These are phyloP conservation scores for Gymnogyps californianus DNA, from an alignment of 2,113 vertebrate genomes.

Conservation along the genomic window DNA sequence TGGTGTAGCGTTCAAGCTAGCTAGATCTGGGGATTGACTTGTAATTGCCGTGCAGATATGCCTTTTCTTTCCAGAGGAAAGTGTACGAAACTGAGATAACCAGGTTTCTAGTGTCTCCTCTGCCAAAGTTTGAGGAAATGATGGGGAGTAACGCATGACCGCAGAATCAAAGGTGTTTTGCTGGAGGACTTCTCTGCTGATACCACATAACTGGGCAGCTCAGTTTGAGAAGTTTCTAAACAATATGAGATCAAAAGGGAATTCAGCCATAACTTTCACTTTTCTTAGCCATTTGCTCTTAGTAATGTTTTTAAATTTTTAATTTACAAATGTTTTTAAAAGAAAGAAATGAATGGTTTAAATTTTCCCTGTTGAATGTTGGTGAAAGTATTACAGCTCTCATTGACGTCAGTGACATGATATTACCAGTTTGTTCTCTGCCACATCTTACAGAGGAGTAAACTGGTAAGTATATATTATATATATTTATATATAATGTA, in stretches of 20 bases:
- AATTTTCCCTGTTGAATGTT: constrained; percentile 68
- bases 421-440: constrained; percentile 79
- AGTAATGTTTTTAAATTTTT: constrained; percentile 62
- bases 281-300: constrained; percentile 66
- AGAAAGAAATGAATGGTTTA: constrained; percentile 49
- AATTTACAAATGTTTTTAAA: constrained; percentile 59
- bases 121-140: background rate
- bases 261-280: constrained; percentile 67
- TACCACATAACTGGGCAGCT: background rate
- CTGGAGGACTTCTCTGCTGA: background rate
- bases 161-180: background rate
- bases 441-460: constrained; percentile 73
- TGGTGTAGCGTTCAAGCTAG: accelerated
- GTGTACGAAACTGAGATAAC: background rate
- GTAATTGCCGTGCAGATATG: background rate
- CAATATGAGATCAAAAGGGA: constrained; percentile 50
- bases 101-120: background rate
- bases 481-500: constrained; percentile 79
- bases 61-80: background rate
- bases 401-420: constrained; percentile 75
- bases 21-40: background rate
- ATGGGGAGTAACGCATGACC: background rate
- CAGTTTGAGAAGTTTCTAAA: background rate
- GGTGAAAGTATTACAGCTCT: constrained; percentile 74
- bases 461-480: constrained; percentile 81